Evolutionary conservation across 1,140 invertebrate species (phyloP).

Genomic region (Anastrepha obliqua): DNA sequence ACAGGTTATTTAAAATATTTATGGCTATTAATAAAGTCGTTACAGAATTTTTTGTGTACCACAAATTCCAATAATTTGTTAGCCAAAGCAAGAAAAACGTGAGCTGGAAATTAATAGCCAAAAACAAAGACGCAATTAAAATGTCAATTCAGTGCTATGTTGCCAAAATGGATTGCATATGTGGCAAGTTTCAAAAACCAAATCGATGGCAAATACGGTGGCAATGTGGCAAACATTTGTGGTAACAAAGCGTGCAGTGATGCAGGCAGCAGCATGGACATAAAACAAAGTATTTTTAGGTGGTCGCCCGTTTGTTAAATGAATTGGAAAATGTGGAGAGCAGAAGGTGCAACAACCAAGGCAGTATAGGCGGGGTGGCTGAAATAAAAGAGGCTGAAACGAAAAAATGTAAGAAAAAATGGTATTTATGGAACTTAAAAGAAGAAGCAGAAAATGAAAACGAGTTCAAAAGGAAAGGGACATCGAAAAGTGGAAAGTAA

Average conservation of each 20-base stretch:
- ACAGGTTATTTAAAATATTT: not conserved
- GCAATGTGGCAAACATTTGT: not conserved
- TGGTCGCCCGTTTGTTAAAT: not conserved
- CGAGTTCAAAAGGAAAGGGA: too few relatives aligned
- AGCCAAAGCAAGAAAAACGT: not conserved
- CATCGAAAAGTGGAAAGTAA: too few relatives aligned
- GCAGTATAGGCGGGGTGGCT: too few relatives aligned
- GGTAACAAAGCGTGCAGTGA: not conserved
- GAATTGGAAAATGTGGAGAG: not conserved
- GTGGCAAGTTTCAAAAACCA: not conserved
- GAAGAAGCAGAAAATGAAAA: too few relatives aligned
- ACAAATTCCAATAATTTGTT: not conserved
- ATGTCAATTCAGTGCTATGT: not conserved
- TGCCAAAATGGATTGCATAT: slow-evolving; percentile 35
- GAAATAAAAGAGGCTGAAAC: too few relatives aligned
- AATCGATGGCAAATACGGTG: not conserved
- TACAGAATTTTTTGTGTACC: not conserved
- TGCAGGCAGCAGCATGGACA: not conserved
- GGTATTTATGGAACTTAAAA: too few relatives aligned
- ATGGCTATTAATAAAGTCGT: not conserved
- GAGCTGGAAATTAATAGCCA: not conserved
- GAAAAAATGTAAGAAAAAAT: too few relatives aligned
- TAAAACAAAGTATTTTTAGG: not conserved
- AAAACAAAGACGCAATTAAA: slow-evolving; percentile 17
- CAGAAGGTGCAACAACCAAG: not conserved